Evolutionary conservation across 1,140 invertebrate species (phyloP), one percentile per base, ranked within the genome.

Genomic region (Oppia nitens): DNA sequence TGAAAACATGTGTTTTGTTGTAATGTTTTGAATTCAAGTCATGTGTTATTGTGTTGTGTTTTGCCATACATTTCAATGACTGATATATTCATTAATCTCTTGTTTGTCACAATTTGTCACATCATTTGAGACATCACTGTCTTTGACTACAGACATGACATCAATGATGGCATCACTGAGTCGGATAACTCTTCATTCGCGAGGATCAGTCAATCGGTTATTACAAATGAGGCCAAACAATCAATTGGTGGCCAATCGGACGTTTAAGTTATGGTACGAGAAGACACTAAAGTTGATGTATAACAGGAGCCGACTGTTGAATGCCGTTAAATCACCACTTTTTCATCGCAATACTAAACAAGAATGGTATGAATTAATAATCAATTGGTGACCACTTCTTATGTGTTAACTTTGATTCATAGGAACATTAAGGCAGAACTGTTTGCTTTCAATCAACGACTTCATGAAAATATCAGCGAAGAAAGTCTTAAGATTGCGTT

Each of bases 371-470:
- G 32, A 6, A 40, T 17, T 40, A 40, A 6, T 40, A 6, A 40
- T 40, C 17, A 40, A 40, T 40, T n/a, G n/a, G n/a, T n/a, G n/a
- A n/a, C 6, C 32, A 9, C 32, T 51, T 28, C 49, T 51, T 14
- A 24, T 6, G 24, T 40, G 3, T 29, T 27, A 20, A 29, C 55
- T 52, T 71, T 55, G 59, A 20, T 40, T n/a, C 47, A 60, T 51
- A 65, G 76, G 90, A 94, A 94, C 70, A 83, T 88, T 69, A 77
- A 83, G 62, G 79, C 86, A 0, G 92, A 96, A 74, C 59, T 94
- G 20, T 93, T 76, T 76, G 84, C 88, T 3, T 94, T 95, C 75
- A 82, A 81, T 26, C 80, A 82, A 65, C 75, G 92, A 47, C 71
- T 95, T 12, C 80, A 81, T n/a, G 92, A 95, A 75, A 75, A 83